These are phyloP conservation scores for Mythimna loreyi DNA, from an alignment of 2,888 invertebrate species.

Conservation along the genomic window DNA sequence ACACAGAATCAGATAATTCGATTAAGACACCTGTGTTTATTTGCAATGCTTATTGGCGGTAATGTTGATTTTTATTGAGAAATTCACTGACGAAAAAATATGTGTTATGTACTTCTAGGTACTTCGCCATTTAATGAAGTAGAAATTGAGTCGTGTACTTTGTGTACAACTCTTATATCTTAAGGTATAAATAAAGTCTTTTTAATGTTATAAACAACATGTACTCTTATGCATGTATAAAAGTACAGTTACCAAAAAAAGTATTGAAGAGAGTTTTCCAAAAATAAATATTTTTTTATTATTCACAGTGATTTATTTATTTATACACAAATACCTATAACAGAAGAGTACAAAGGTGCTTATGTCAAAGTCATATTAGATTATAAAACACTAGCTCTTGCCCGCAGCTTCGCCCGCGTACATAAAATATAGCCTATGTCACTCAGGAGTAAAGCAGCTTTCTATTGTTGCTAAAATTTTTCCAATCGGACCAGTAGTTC, in stretches of 20 bases:
- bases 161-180: not conserved
- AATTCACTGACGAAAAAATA: slow-evolving; percentile 50
- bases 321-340: no score
- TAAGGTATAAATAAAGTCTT: not conserved
- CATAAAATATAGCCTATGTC: no score
- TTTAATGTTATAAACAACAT: not conserved
- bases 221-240: not conserved
- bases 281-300: no score
- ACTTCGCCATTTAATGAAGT: slow-evolving; percentile 20
- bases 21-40: slow-evolving; percentile 68
- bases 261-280: not conserved
- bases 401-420: no score
- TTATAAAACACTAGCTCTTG: no score
- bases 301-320: no score
- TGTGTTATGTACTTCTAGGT: not conserved
- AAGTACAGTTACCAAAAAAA: not conserved
- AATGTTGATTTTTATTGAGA: slow-evolving; percentile 59
- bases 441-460: no score
- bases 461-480: no score
- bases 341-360: no score
- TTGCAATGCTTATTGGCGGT: slow-evolving; percentile 48
- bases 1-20: slow-evolving; percentile 55
- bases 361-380: no score
- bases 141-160: slow-evolving; percentile 10
- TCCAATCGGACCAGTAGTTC: no score